phyloP scores from a whole-genome alignment of 2,113 vertebrate genomes.

The Sorex araneus region DNA sequence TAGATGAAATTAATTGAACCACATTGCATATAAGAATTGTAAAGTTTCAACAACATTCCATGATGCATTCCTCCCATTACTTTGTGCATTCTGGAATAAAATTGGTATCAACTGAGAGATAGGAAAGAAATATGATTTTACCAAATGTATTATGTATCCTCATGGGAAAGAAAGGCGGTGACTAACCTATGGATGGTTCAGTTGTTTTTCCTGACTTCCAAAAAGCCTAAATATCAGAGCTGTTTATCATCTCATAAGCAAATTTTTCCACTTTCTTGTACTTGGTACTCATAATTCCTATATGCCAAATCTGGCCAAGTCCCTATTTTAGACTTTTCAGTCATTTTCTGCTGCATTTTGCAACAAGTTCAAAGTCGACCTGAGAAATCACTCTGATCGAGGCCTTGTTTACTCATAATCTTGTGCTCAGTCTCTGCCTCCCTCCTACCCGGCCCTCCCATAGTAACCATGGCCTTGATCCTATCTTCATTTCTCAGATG shows the following conservation, averaged over 20 bases:
- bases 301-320: neutral
- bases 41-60: slow-evolving; percentile 56
- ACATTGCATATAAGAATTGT: neutral
- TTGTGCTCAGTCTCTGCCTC: neutral
- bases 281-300: neutral
- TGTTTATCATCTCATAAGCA: slow-evolving; percentile 21
- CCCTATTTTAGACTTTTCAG: neutral
- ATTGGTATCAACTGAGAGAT: slow-evolving; percentile 39
- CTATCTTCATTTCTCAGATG: neutral
- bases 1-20: slow-evolving; percentile 62
- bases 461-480: neutral
- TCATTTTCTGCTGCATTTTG: neutral
- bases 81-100: slow-evolving; percentile 57
- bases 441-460: neutral
- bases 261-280: slow-evolving; percentile 32
- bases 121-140: slow-evolving; percentile 44
- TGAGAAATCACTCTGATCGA: neutral
- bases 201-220: neutral
- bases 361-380: neutral
- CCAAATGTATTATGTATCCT: neutral
- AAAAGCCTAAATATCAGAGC: neutral
- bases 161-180: neutral
- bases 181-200: neutral
- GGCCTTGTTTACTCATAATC: accelerated
- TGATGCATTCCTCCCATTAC: slow-evolving; percentile 37